Conservation (phyloP, 2,113 vertebrate species). For the Orientallactaga bullata region DNA sequence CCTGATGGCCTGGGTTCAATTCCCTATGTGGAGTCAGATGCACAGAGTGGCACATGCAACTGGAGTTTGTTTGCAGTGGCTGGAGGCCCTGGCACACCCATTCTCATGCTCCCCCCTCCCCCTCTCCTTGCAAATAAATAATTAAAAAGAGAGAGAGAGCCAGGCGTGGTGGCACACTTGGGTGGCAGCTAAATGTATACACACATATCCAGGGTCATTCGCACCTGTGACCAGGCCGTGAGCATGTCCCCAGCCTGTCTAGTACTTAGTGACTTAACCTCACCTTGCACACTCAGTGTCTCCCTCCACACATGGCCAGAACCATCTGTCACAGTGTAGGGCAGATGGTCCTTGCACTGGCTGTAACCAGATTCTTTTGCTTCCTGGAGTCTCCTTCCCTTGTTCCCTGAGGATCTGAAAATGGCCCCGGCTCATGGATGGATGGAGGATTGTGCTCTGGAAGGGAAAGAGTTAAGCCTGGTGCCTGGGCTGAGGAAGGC, state of each 20-base stretch:
- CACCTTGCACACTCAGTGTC: neutral
- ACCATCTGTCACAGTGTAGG: neutral
- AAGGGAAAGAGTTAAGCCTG: conserved; percentile 68
- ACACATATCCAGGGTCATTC: neutral
- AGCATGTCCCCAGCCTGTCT: neutral
- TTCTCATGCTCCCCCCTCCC: too few relatives aligned
- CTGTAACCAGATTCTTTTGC: neutral
- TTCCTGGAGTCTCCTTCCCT: neutral
- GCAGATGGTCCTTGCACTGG: too few relatives aligned
- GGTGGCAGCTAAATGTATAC: neutral
- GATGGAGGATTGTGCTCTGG: neutral
- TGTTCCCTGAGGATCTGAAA: neutral
- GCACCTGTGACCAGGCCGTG: neutral
- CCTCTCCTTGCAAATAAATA: too few relatives aligned
- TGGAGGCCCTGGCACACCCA: too few relatives aligned
- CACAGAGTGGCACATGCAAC: too few relatives aligned
- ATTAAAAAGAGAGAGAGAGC: too few relatives aligned
- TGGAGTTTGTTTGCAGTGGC: too few relatives aligned
- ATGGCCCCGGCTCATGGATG: neutral
- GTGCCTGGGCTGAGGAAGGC: neutral
- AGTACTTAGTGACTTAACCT: too few relatives aligned
- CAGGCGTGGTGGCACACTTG: too few relatives aligned
- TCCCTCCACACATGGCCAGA: rapidly evolving
- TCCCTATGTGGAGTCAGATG: too few relatives aligned
- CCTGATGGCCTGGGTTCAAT: too few relatives aligned